Evolutionary conservation across 2,113 vertebrate genomes (phyloP), one percentile per base, ranked within the genome.

Genomic region (Pteruthius melanotis): DNA sequence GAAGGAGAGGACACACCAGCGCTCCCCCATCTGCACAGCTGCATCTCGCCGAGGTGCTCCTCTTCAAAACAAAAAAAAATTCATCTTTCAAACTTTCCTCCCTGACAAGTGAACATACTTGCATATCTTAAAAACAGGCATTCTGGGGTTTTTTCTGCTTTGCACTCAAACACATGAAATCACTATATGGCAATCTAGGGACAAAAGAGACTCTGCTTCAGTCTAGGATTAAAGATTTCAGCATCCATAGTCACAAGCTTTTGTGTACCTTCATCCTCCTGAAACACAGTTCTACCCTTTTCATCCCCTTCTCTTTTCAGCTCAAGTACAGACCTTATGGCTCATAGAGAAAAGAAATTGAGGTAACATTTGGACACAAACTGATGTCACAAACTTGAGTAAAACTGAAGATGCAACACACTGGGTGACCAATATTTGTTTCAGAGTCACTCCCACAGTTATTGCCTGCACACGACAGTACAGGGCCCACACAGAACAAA

Each of bases 21-120:
- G 23, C 33, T 13, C 8, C 20, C 37, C 30, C 28, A 5, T 24
- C 8, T 0, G 0, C 15, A 44, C 56, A 13, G 57, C 33, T 17
- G 44, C 40, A 42, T 11, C 42, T 65, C 0, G 0, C 42, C 4
- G 1, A 72, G 21, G 37, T 27, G 23, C 37, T 42, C 12, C 24
- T 70, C 80, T 71, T 57, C 33, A n/a, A 40, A 92, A 13, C 5
- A 22, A 35, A 23, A 37, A 77, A 74, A 17, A 65, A 42, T 21
- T 61, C 1, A 2, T 6, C n/a, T 24, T 57, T 40, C 8, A 37
- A 5, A 60, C 68, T 66, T 52, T 52, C 21, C 31, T 87, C 65
- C 47, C 24, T 76, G 69, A 71, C 24, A 66, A 9, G 9, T 26
- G 31, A 60, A 24, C 18, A 37, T 27, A 44, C 7, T 17, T 31